phyloP scores from a whole-genome alignment of 2,888 invertebrate genomes.

The Exocentrus adspersus region DNA sequence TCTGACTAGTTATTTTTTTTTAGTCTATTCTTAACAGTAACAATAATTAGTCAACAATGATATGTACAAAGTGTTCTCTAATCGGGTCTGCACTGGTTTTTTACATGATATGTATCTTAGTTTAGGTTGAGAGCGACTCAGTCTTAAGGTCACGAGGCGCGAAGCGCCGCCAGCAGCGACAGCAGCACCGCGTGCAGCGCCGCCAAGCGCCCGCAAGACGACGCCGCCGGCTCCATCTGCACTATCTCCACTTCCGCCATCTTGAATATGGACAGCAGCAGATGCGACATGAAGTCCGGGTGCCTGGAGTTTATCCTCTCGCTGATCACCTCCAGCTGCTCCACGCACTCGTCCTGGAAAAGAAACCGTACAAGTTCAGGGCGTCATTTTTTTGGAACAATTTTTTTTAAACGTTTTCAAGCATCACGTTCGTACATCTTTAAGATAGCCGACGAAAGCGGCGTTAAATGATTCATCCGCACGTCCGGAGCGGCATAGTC shows the following conservation, averaged over 20 bases:
- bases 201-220: slow-evolving; percentile 39
- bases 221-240: slow-evolving; percentile 75
- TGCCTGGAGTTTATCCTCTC: slow-evolving; percentile 87
- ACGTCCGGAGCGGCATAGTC: not conserved
- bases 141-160: slow-evolving; percentile 60
- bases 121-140: slow-evolving; percentile 40
- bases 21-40: slow-evolving; percentile 58
- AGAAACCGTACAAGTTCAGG: too few relatives aligned
- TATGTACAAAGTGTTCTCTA: slow-evolving; percentile 59
- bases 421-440: not conserved
- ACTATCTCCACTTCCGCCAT: slow-evolving; percentile 92
- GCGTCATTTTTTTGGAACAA: not conserved
- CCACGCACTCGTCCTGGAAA: slow-evolving; percentile 87
- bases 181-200: slow-evolving; percentile 43
- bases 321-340: slow-evolving; percentile 82
- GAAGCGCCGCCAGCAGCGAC: too few relatives aligned
- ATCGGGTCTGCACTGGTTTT: slow-evolving; percentile 26
- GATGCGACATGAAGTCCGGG: slow-evolving; percentile 86
- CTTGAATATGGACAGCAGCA: slow-evolving; percentile 89
- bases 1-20: slow-evolving; percentile 56
- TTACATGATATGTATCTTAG: slow-evolving; percentile 42
- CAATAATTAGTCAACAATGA: slow-evolving; percentile 63
- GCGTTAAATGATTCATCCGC: slow-evolving; percentile 10
- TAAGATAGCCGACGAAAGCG: not conserved
- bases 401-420: not conserved